Evolutionary conservation across 2,113 vertebrate species (phyloP), one percentile per base, ranked within the genome.

Genomic region (Nettapus auritus): DNA sequence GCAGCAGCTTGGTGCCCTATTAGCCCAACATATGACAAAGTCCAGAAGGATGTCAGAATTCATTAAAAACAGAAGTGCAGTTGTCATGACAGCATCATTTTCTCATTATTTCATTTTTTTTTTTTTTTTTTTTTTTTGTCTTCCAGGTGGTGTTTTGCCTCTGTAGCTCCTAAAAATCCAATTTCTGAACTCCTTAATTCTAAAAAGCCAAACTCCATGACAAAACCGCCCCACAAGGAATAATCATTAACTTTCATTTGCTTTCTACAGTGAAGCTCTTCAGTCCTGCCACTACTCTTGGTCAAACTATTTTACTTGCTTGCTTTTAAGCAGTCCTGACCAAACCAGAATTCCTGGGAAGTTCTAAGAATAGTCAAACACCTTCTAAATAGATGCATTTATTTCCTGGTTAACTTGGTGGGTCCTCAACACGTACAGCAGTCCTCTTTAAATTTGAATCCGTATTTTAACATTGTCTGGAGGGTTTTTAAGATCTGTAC

Each of bases 151-250:
- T 40, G 18, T 16, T 76, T 85, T 76, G 44, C 38, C 33, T 59
- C 66, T 75, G 26, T 77, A 84, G 55, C 6, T 85, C 52, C 26
- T 56, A 3, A 62, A 62, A 48, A 11, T 6, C 36, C 62, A 7
- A 56, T 48, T 83, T 84, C 28, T 82, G 33, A 64, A 55, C 18
- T 77, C 18, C 10, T 59, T 50, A 62, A 79, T 42, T 63, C 23
- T 67, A 40, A 75, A 74, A 85, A 63, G 13, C 10, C 53, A 11
- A 67, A 67, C 28, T 82, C 85, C 6, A 3, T 52, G 67, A n/a
- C 10, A 33, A 36, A 87, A 44, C 46, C 52, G 4, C 3, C 2
- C 3, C 13, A 73, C n/a, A 33, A 0, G 55, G 8, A 5, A 11
- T 4, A 56, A 74, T 8, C 1, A 13, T 3, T 48, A 64, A 13